Evolutionary conservation across 1,140 invertebrate genomes (phyloP).

Genomic region (Fragariocoptes setiger): DNA sequence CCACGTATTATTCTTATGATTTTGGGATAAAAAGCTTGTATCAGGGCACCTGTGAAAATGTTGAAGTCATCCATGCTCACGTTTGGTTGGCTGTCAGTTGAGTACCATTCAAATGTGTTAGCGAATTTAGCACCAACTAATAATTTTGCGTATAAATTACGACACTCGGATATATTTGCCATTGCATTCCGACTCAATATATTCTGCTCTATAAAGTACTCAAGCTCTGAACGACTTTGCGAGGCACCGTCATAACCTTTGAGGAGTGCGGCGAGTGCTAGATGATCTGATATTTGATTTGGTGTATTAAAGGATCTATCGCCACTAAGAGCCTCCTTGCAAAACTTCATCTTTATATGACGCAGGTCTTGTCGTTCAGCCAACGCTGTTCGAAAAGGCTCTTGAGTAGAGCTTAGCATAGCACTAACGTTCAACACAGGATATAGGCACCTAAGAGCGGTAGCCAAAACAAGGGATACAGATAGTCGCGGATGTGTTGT

Average conservation of each 20-base stretch:
- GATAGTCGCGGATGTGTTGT: conserved; percentile 23
- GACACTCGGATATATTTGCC: conserved; percentile 5
- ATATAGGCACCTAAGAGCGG: conserved; percentile 16
- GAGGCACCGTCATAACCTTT: not conserved
- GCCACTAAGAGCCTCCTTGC: not conserved
- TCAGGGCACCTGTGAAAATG: conserved; percentile 15
- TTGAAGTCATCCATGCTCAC: conserved; percentile 15
- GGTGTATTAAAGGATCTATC: conserved; percentile 11
- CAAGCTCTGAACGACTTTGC: not conserved
- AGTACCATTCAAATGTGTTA: conserved; percentile 17
- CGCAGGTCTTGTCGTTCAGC: conserved; percentile 16
- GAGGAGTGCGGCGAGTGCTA: conserved; percentile 20
- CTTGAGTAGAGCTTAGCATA: conserved; percentile 1
- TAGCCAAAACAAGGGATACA: conserved; percentile 21
- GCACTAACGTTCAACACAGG: not conserved
- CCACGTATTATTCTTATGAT: conserved; percentile 4
- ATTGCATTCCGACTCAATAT: not conserved
- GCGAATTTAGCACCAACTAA: conserved; percentile 5
- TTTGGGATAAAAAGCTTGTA: conserved; percentile 17
- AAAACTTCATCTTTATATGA: conserved; percentile 19
- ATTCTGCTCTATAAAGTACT: conserved; percentile 1
- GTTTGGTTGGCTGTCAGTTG: conserved; percentile 10
- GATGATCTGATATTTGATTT: conserved; percentile 21
- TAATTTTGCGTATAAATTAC: conserved; percentile 7
- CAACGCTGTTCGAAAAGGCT: conserved; percentile 14